These are phyloP conservation scores for Poeciliopsis turrubarensis DNA, from an alignment of 2,113 vertebrate genomes.

Conservation along the genomic window DNA sequence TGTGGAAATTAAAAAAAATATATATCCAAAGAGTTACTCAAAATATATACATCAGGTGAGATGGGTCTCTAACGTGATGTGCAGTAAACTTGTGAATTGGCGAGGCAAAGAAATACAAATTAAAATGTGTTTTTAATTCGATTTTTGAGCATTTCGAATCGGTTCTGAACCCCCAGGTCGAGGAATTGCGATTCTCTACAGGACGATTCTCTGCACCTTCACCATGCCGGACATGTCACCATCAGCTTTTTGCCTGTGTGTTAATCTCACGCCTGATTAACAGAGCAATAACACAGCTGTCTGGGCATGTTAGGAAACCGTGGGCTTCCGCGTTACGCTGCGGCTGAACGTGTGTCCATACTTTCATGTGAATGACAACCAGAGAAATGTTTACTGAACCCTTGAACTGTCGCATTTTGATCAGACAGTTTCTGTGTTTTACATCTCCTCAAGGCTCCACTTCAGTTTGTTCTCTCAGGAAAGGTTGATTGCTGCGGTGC, in stretches of 20 bases:
- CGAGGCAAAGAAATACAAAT: too few relatives aligned
- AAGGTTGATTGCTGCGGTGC: conserved; percentile 35
- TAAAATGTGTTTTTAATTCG: too few relatives aligned
- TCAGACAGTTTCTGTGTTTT: conserved; percentile 6
- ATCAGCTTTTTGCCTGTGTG: conserved; percentile 58
- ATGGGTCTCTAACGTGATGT: too few relatives aligned
- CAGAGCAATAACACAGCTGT: conserved; percentile 71
- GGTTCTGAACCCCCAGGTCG: too few relatives aligned
- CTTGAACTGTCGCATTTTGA: conserved; percentile 47
- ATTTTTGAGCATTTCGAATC: too few relatives aligned
- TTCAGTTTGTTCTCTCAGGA: conserved; percentile 21
- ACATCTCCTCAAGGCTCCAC: not conserved
- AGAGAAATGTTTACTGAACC: conserved; percentile 46
- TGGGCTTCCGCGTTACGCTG: conserved; percentile 5
- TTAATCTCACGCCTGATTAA: conserved; percentile 75
- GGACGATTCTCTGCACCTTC: too few relatives aligned
- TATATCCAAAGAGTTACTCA: too few relatives aligned
- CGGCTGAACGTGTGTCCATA: not conserved
- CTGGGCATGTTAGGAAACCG: conserved; percentile 62
- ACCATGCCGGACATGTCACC: conserved; percentile 39
- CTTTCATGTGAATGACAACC: conserved; percentile 25
- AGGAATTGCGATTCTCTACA: too few relatives aligned
- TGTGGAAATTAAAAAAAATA: too few relatives aligned
- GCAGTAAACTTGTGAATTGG: too few relatives aligned
- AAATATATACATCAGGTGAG: too few relatives aligned